phyloP scores from a whole-genome alignment of 2,113 vertebrate genomes.

The Leucopsar rothschildi region DNA sequence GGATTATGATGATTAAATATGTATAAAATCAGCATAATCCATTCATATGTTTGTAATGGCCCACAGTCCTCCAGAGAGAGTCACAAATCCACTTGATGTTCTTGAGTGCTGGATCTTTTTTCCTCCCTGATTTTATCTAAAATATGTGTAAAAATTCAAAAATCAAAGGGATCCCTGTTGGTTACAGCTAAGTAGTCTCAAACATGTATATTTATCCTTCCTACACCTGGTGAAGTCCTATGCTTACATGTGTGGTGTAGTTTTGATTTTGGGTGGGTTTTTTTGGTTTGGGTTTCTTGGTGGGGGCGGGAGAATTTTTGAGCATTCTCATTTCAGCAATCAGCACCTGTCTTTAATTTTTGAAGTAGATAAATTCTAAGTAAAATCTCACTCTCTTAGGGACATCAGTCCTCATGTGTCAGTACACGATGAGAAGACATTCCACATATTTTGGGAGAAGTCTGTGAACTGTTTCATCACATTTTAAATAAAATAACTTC shows the following conservation, averaged over 20 bases:
- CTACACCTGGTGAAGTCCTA: neutral
- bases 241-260: neutral
- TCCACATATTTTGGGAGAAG: neutral
- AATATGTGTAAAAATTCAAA: slow-evolving; percentile 58
- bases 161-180: slow-evolving; percentile 36
- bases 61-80: slow-evolving; percentile 26
- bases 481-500: neutral
- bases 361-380: neutral
- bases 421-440: neutral
- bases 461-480: neutral
- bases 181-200: neutral
- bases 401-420: neutral
- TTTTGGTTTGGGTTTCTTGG: neutral
- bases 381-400: neutral
- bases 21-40: slow-evolving; percentile 62
- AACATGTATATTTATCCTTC: neutral
- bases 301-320: neutral
- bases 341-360: neutral
- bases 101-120: slow-evolving; percentile 42
- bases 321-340: neutral
- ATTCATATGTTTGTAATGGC: slow-evolving; percentile 33
- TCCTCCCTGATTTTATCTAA: slow-evolving; percentile 37
- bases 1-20: slow-evolving; percentile 51
- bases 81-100: slow-evolving; percentile 53
- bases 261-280: neutral